Conservation (phyloP, 1,140 invertebrate species). For the Hyles vespertilio region DNA sequence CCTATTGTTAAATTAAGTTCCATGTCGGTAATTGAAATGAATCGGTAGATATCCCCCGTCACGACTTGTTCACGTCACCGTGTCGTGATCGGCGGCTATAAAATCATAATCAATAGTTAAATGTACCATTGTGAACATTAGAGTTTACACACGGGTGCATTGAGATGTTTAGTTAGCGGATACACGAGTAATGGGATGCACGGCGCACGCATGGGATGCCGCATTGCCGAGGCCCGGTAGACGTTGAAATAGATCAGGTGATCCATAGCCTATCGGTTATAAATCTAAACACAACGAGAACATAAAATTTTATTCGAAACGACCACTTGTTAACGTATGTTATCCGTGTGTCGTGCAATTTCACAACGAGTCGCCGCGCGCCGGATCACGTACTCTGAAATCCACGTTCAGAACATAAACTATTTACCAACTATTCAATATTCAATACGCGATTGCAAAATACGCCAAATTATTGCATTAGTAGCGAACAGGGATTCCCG, state of each 20-base stretch:
- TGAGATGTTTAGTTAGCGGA: too few species aligned
- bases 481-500: slow-evolving; percentile 72
- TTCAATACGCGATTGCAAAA: slow-evolving; percentile 74
- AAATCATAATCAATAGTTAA: too few species aligned
- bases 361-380: slow-evolving; percentile 55
- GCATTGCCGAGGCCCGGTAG: slow-evolving; percentile 2
- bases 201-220: too few species aligned
- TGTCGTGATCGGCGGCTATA: too few species aligned
- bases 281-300: slow-evolving; percentile 59
- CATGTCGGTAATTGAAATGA: too few species aligned
- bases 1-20: too few species aligned
- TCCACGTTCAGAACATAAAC: slow-evolving; percentile 71
- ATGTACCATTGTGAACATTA: too few species aligned
- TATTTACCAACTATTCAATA: slow-evolving; percentile 74
- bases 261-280: slow-evolving; percentile 48
- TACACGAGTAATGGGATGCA: too few species aligned
- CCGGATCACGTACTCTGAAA: slow-evolving; percentile 71
- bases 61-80: too few species aligned
- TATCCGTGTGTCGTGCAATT: slow-evolving; percentile 61
- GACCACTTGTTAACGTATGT: slow-evolving; percentile 62
- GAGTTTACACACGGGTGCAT: too few species aligned
- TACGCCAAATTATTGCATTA: slow-evolving; percentile 76
- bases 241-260: slow-evolving; percentile 36
- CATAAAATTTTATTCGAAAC: slow-evolving; percentile 62
- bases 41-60: too few species aligned